A percentile compares a stretch with the other conserved stretches of the same genome.
Evolutionary conservation across 2,888 invertebrate genomes (phyloP).

Genomic region (Erebia epiphron): DNA sequence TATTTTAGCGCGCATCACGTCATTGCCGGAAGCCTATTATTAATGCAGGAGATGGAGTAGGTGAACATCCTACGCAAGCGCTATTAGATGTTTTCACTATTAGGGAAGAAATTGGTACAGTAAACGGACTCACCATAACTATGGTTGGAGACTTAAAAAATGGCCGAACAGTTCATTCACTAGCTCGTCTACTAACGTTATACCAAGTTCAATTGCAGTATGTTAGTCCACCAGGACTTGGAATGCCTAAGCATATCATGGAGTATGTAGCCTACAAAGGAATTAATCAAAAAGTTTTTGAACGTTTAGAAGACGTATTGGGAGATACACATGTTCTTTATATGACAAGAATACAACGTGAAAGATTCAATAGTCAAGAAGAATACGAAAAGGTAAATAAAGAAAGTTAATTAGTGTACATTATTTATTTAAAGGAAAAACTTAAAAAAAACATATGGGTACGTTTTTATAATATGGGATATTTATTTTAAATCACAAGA

Average conservation of each 20-base stretch:
- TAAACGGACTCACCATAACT: conserved; percentile 98
- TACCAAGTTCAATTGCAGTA: conserved; percentile 97
- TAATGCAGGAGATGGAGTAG: conserved; percentile 98
- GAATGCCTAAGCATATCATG: conserved; percentile 95
- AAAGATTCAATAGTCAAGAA: conserved; percentile 91
- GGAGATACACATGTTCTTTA: conserved; percentile 98
- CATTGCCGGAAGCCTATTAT: conserved; percentile 95
- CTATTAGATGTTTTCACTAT: conserved; percentile 98
- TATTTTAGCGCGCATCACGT: conserved; percentile 88
- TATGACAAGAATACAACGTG: conserved; percentile 98
- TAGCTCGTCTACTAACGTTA: conserved; percentile 95
- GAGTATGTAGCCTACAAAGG: conserved; percentile 91
- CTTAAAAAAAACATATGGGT: background rate
- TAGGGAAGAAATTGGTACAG: conserved; percentile 98
- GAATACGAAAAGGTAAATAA: conserved; percentile 91
- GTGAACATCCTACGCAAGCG: conserved; percentile 99
- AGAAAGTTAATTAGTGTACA: conserved; percentile 8
- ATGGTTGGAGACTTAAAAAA: conserved; percentile 99
- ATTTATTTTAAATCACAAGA: conserved; percentile 16
- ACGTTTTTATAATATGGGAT: background rate
- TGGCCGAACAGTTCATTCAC: conserved; percentile 98
- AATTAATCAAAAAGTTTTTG: conserved; percentile 88
- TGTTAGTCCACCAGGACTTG: conserved; percentile 92
- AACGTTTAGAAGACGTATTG: conserved; percentile 92
- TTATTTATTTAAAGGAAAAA: background rate